Evolutionary conservation across 2,888 invertebrate species (phyloP), one percentile per base, ranked within the genome.

Genomic region (Blastobasis lacticolella): DNA sequence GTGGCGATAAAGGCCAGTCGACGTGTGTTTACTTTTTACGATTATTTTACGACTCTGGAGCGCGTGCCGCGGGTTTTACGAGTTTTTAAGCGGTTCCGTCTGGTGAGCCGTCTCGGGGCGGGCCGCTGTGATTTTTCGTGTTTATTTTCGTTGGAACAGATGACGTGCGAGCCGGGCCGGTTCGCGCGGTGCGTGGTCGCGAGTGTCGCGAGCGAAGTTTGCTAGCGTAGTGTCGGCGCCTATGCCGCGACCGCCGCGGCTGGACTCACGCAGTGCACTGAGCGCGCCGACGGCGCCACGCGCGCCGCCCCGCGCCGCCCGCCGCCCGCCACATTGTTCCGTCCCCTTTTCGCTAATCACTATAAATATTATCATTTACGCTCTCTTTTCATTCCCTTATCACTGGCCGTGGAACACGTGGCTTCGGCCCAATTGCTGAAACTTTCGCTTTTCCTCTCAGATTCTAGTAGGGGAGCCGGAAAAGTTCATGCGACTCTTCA

Each of bases 231-330:
- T 82, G 69, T 69, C 73, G 70, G 78, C 9, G 40, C 2, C 40
- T 6, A 73, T 78, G 75, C 71, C 75, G 76, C 79, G 76, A 81
- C 84, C 90, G 88, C 84, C 90, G 89, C 84, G 81, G 90, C 90
- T 90, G 90, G 90, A 90, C 90, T 90, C 90, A 89, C 90, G 90
- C 91, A 90, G 85, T 90, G 90, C 90, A 90, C 91, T 91, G 90
- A 69, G 66, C 84, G 81, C 86, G 83, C 86, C 82, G 66, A 67
- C 40, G 53, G 9, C 53, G 69, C 77, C 88, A 87, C 89, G 89
- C 90, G 90, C 90, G 90, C 90, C 90, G 89, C 89, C 89, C 87
- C 85, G 86, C 89, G 84, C 78, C 89, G 81, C 86, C 82, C 77
- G 79, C 38, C 77, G 72, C 74, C 67, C 73, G 67, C 66, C 73